phyloP scores from a whole-genome alignment of 2,888 invertebrate genomes.

The Pandemis heparana region DNA sequence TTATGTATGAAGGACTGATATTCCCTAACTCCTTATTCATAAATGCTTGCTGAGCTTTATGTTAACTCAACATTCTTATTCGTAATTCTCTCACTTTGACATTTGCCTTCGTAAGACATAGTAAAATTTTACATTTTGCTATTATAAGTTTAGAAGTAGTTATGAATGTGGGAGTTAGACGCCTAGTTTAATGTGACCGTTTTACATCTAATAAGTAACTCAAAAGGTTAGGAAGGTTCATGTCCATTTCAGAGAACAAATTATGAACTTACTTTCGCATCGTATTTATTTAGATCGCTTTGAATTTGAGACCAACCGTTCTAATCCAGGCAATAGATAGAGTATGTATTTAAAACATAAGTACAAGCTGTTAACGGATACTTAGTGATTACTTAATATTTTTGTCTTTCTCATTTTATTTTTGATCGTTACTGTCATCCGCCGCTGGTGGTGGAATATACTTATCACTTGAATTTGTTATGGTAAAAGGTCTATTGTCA shows the following conservation, averaged over 20 bases:
- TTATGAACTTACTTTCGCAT: slow-evolving; percentile 18
- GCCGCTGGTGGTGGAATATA: slow-evolving; percentile 48
- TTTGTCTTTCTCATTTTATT: slow-evolving; percentile 50
- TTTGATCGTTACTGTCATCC: slow-evolving; percentile 53
- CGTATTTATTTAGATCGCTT: not conserved
- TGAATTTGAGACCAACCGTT: slow-evolving; percentile 2
- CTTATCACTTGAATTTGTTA: slow-evolving; percentile 29
- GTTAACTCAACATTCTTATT: no score
- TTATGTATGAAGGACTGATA: slow-evolving; percentile 36
- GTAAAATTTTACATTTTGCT: no score
- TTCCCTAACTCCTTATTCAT: slow-evolving; percentile 4
- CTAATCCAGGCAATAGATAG: slow-evolving; percentile 31
- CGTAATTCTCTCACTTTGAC: no score
- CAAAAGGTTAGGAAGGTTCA: slow-evolving; percentile 9
- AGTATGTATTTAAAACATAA: slow-evolving; percentile 56
- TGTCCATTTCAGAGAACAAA: slow-evolving; percentile 36
- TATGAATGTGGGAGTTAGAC: not conserved
- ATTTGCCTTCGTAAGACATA: no score
- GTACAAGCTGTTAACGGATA: slow-evolving; percentile 72
- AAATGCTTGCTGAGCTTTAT: no score
- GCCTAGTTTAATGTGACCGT: slow-evolving; percentile 16
- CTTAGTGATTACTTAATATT: slow-evolving; percentile 44
- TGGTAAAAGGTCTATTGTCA: slow-evolving; percentile 18
- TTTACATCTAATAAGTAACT: slow-evolving; percentile 24
- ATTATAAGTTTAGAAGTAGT: no score